These are phyloP conservation scores for Smutsia temminckii DNA, from an alignment of 2,797 vertebrate species.

Conservation along the genomic window DNA sequence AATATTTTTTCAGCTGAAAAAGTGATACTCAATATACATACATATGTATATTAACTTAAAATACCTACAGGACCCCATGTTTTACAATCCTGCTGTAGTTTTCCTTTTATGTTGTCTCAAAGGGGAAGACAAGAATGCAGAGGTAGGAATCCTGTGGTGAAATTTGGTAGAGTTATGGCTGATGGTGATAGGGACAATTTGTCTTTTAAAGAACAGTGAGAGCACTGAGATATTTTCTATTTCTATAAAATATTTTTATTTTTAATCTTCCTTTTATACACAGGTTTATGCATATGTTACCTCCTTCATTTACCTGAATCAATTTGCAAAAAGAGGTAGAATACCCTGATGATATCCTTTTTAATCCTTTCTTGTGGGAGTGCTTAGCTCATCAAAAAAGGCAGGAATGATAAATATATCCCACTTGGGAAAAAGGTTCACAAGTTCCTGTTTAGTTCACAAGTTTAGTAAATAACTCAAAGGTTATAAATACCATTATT, in stretches of 20 bases:
- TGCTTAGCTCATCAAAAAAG: not conserved
- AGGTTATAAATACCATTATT: not conserved
- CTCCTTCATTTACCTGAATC: not conserved
- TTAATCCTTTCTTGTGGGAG: not conserved
- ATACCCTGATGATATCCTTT: not conserved
- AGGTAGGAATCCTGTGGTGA: not conserved
- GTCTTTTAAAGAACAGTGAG: not conserved
- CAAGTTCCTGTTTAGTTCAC: not conserved
- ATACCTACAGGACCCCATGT: not conserved
- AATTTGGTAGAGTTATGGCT: not conserved
- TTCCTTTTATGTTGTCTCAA: constrained; percentile 34
- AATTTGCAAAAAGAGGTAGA: not conserved
- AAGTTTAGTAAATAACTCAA: constrained; percentile 10
- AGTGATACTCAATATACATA: not conserved
- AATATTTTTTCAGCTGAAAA: constrained; percentile 20
- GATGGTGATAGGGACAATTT: not conserved
- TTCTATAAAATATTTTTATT: not conserved
- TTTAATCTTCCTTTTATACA: not conserved
- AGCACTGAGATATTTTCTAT: not conserved
- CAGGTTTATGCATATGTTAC: not conserved
- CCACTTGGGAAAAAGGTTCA: not conserved
- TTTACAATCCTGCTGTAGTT: not conserved
- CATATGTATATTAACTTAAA: not conserved
- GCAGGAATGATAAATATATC: not conserved
- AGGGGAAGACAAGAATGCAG: constrained; percentile 34